These are phyloP conservation scores for Acestrorhynchus altus DNA, from an alignment of 2,797 vertebrate genomes.

Conservation along the genomic window DNA sequence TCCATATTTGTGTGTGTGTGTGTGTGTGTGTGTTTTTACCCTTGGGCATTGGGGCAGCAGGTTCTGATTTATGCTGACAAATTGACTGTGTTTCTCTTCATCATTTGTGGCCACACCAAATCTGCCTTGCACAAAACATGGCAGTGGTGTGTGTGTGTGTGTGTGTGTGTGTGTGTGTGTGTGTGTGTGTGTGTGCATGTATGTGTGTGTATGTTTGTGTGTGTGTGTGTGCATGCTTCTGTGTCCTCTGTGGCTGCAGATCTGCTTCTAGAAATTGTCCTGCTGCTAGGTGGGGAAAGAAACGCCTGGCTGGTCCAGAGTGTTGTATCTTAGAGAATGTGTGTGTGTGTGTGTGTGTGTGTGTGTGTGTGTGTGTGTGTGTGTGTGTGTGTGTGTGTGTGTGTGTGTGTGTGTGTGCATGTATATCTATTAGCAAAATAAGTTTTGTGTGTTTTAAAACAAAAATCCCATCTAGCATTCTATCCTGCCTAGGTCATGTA, in stretches of 20 bases:
- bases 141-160: conserved; percentile 15
- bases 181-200: conserved; percentile 7
- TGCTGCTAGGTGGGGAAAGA: conserved; percentile 16
- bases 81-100: conserved; percentile 70
- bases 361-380: neutral
- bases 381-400: neutral
- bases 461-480: neutral
- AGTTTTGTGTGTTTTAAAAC: neutral
- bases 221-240: neutral
- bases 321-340: neutral
- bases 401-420: neutral
- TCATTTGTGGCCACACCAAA: conserved; percentile 44
- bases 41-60: conserved; percentile 50
- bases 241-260: conserved; percentile 30
- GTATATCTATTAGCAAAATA: neutral
- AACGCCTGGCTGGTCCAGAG: neutral
- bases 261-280: conserved; percentile 24
- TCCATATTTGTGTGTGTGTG: conserved; percentile 38
- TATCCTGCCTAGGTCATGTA: neutral
- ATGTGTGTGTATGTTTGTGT: conserved; percentile 30
- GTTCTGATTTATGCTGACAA: conserved; percentile 61
- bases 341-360: neutral
- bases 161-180: conserved; percentile 28
- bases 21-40: conserved; percentile 57
- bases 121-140: conserved; percentile 1